These are phyloP conservation scores for Hippoglossus stenolepis DNA, from an alignment of 2,113 vertebrate genomes.

Conservation along the genomic window DNA sequence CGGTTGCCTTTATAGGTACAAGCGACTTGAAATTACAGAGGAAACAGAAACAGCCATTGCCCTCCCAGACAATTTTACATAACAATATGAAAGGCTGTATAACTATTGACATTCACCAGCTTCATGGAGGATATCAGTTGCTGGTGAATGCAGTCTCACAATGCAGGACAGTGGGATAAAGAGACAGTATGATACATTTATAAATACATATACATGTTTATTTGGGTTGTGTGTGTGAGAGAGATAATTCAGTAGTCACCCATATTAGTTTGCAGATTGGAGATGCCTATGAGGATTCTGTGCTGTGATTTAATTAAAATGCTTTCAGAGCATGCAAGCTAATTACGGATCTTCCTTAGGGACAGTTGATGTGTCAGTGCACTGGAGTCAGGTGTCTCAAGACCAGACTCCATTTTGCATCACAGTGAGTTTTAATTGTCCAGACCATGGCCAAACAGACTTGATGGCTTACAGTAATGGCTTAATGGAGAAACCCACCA, in stretches of 20 bases:
- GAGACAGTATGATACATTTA: too few relatives aligned
- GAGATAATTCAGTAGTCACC: not conserved
- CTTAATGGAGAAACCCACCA: conserved; percentile 1
- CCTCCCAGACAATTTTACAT: too few relatives aligned
- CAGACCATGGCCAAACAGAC: not conserved
- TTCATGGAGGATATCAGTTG: too few relatives aligned
- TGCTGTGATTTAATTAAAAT: conserved; percentile 65
- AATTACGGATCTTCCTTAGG: conserved; percentile 46
- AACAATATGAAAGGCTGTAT: too few relatives aligned
- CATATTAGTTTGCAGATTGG: conserved; percentile 46
- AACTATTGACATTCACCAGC: too few relatives aligned
- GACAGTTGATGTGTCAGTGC: conserved; percentile 31
- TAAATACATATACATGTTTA: too few relatives aligned
- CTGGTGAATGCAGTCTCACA: too few relatives aligned
- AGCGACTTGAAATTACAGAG: too few relatives aligned
- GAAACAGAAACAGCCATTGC: too few relatives aligned
- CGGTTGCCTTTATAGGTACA: too few relatives aligned
- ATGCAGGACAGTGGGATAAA: too few relatives aligned
- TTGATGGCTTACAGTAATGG: conserved; percentile 3
- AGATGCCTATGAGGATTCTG: conserved; percentile 20
- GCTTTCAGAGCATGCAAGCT: conserved; percentile 64
- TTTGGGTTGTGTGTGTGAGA: not conserved
- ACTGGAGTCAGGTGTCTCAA: not conserved
- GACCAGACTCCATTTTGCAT: not conserved
- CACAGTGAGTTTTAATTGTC: conserved; percentile 22